Percentiles rank a stretch among this genome's conserved stretches.
Evolutionary conservation across 2,888 invertebrate genomes (phyloP).

Genomic region (Drosophila bunnanda): DNA sequence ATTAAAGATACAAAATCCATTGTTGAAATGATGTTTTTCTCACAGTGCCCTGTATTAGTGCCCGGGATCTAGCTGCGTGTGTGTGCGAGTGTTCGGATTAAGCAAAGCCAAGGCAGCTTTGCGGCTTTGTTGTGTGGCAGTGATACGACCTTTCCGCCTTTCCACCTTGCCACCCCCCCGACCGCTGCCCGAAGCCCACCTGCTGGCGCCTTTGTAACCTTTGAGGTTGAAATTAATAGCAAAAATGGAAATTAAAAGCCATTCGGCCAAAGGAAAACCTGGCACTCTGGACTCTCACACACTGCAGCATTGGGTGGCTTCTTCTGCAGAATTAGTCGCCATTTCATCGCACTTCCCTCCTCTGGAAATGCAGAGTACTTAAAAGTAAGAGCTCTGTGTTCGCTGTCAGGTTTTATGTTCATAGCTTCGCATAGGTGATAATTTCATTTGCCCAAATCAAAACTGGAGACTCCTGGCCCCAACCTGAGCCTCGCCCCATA

Average conservation of each 20-base stretch:
- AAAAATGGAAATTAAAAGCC: conserved; percentile 76
- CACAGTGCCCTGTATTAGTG: conserved; percentile 25
- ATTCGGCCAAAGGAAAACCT: conserved; percentile 23
- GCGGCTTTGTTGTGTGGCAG: conserved; percentile 66
- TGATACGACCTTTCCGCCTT: conserved; percentile 50
- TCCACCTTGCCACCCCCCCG: not conserved
- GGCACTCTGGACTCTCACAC: conserved; percentile 2
- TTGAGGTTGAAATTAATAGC: conserved; percentile 72
- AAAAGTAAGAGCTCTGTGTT: conserved; percentile 33
- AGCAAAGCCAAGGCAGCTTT: conserved; percentile 69
- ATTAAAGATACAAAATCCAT: no score
- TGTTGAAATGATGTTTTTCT: conserved; percentile 13
- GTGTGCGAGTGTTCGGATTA: conserved; percentile 55
- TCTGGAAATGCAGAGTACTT: conserved; percentile 1
- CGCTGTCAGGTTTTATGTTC: conserved; percentile 42
- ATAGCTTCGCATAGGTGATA: conserved; percentile 72
- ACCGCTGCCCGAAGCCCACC: not conserved
- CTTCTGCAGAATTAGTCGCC: not conserved
- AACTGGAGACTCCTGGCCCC: conserved; percentile 23
- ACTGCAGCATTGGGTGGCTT: conserved; percentile 4
- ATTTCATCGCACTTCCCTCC: not conserved
- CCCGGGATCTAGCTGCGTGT: conserved; percentile 24
- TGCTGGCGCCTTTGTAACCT: conserved; percentile 52
- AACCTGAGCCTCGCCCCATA: conserved; percentile 48
- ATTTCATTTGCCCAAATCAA: conserved; percentile 73